Evolutionary conservation across 2,113 vertebrate genomes (phyloP), one percentile per base, ranked within the genome.

Genomic region (Athene cunicularia): DNA sequence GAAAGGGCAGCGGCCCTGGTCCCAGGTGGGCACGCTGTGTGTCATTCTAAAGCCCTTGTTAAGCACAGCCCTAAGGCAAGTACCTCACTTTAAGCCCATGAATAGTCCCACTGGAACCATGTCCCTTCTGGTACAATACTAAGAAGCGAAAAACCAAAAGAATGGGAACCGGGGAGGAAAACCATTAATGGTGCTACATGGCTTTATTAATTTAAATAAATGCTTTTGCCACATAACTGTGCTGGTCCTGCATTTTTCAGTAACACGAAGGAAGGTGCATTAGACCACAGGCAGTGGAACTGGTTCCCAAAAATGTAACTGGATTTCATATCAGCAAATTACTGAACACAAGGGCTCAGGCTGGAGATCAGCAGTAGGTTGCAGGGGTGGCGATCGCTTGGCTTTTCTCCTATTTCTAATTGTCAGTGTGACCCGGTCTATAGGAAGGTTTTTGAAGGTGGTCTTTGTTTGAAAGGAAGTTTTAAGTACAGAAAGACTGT

Each of bases 11-110:
- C 82, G 64, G 79, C 75, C 17, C 39, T 11, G 16, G 8, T 39
- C 88, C 86, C 82, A 35, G 28, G 0, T 1, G 58, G 33, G 45
- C 12, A 21, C 1, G 0, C 0, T 13, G 32, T 3, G 11, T 27
- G 41, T 28, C 43, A 2, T 8, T 28, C 43, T 11, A 33, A 86
- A 62, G 14, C 64, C 47, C 68, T 58, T 4, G 0, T 59, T 30
- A 50, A 83, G 72, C 67, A 33, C 59, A 56, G 47, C 76, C 76
- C 55, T 19, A 17, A 23, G 20, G 50, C 63, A 77, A 43, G 58
- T 26, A 26, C 39, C 33, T 79, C 19, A 4, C 35, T 77, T 21
- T 3, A 13, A 72, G 32, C 22, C 43, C 27, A 7, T 0, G 7
- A 52, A 23, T 3, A 62, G 45, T 66, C 73, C 50, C 8, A 2